Conservation (phyloP, 2,113 vertebrate genomes). For the Acinonyx jubatus region DNA sequence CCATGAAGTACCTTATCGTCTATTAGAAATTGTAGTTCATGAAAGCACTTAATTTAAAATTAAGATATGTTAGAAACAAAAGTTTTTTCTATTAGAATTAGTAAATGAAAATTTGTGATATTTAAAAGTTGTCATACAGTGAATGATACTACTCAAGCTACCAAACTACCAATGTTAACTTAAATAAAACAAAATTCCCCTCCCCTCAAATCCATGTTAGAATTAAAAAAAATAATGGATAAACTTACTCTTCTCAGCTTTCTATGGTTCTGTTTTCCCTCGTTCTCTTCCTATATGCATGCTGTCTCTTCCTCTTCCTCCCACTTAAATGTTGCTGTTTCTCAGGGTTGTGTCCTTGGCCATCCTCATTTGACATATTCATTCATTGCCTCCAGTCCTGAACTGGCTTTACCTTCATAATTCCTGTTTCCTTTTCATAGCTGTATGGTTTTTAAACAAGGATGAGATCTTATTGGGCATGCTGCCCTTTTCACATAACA, state of each 20-base stretch:
- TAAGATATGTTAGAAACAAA: slow-evolving; percentile 24
- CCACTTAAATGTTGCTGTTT: slow-evolving; percentile 23
- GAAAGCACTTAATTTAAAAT: slow-evolving; percentile 38
- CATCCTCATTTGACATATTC: background rate
- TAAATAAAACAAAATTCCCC: slow-evolving; percentile 43
- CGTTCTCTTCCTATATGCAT: background rate
- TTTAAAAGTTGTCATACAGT: slow-evolving; percentile 38
- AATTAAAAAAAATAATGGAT: slow-evolving; percentile 4
- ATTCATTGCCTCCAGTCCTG: background rate
- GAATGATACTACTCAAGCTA: slow-evolving; percentile 10
- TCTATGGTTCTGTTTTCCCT: background rate
- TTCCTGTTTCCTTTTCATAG: slow-evolving; percentile 12
- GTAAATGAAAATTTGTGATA: slow-evolving; percentile 39
- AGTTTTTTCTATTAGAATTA: slow-evolving; percentile 33
- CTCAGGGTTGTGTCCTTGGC: background rate
- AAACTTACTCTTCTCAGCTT: background rate
- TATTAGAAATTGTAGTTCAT: slow-evolving; percentile 32
- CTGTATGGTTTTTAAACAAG: slow-evolving; percentile 35
- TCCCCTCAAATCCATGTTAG: slow-evolving; percentile 26
- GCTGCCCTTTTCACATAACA: background rate
- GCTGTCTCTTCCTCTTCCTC: background rate
- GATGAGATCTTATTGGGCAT: background rate
- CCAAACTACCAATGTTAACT: background rate
- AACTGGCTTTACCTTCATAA: slow-evolving; percentile 4
- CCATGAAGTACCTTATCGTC: slow-evolving; percentile 29